These are phyloP conservation scores for Melanogrammus aeglefinus DNA, from an alignment of 2,797 vertebrate genomes.

Conservation along the genomic window DNA sequence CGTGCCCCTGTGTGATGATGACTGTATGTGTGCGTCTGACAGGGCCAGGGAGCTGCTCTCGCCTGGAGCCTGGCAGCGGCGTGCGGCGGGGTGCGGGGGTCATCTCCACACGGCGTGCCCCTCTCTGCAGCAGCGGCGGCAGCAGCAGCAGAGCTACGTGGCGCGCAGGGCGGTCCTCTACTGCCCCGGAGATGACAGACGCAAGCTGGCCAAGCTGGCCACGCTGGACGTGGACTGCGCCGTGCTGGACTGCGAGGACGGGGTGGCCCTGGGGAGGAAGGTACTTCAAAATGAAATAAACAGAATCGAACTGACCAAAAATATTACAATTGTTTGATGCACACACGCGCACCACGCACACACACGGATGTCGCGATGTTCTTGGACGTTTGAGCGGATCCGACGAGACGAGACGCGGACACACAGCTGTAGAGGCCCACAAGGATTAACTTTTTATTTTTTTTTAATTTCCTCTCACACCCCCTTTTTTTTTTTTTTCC, in stretches of 20 bases:
- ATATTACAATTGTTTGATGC: neutral
- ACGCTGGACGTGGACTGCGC: slow-evolving; percentile 89
- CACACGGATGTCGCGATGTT: neutral
- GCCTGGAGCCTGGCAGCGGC: slow-evolving; percentile 50
- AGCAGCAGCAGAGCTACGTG: slow-evolving; percentile 69
- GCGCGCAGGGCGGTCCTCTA: slow-evolving; percentile 94
- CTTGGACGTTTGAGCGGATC: neutral
- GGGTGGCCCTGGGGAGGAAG: slow-evolving; percentile 94
- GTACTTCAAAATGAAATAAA: slow-evolving; percentile 56
- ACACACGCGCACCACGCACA: slow-evolving; percentile 9
- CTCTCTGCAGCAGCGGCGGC: slow-evolving; percentile 40
- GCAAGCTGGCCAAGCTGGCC: slow-evolving; percentile 89
- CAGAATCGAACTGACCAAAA: neutral
- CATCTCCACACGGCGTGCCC: slow-evolving; percentile 66
- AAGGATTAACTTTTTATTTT: slow-evolving; percentile 38
- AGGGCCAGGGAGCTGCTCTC: slow-evolving; percentile 55
- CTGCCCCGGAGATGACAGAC: slow-evolving; percentile 91
- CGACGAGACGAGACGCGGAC: neutral
- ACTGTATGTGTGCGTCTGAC: slow-evolving; percentile 40
- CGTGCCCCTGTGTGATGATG: neutral
- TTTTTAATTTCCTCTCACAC: slow-evolving; percentile 28
- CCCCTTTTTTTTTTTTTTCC: too few relatives aligned
- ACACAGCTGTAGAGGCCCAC: slow-evolving; percentile 34
- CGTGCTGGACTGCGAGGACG: slow-evolving; percentile 96
- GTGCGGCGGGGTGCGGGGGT: slow-evolving; percentile 44